These are phyloP conservation scores for Pyrrhia umbra DNA, from an alignment of 2,888 invertebrate genomes.

Conservation along the genomic window DNA sequence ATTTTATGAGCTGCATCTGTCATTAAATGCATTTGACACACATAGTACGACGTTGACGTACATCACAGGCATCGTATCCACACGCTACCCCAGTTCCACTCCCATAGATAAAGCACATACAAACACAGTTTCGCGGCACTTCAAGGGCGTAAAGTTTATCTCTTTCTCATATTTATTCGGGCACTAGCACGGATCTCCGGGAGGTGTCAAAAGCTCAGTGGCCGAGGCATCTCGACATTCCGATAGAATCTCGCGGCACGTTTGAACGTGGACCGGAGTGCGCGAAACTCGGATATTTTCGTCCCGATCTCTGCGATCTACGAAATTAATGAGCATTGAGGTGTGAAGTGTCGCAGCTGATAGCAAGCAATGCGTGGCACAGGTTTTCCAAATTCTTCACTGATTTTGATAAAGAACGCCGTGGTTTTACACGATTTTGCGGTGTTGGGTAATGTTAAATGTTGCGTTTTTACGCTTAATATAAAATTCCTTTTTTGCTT, in stretches of 20 bases:
- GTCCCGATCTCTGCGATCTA: conserved; percentile 71
- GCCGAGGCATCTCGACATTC: conserved; percentile 60
- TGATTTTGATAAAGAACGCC: conserved; percentile 53
- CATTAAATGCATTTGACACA: too few relatives aligned
- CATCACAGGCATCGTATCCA: too few relatives aligned
- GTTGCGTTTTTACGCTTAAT: conserved; percentile 6
- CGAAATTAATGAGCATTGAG: conserved; percentile 70
- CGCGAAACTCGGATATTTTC: conserved; percentile 68
- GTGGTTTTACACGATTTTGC: conserved; percentile 1
- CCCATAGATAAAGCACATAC: conserved; percentile 4
- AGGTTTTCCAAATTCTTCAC: conserved; percentile 47
- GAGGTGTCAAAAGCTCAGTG: conserved; percentile 60
- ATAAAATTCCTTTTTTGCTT: too few relatives aligned
- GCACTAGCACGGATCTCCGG: conserved; percentile 42
- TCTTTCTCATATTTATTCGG: conserved; percentile 51
- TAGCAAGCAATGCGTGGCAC: conserved; percentile 27
- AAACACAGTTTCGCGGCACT: conserved; percentile 23
- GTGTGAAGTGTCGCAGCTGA: conserved; percentile 67
- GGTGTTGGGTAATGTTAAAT: neutral
- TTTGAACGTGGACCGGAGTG: conserved; percentile 66
- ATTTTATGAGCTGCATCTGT: too few relatives aligned
- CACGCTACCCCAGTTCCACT: too few relatives aligned
- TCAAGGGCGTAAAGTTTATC: conserved; percentile 52
- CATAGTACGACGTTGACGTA: too few relatives aligned
- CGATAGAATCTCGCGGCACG: conserved; percentile 67